phyloP scores from a whole-genome alignment of 2,113 vertebrate species.

The Otocyon megalotis region DNA sequence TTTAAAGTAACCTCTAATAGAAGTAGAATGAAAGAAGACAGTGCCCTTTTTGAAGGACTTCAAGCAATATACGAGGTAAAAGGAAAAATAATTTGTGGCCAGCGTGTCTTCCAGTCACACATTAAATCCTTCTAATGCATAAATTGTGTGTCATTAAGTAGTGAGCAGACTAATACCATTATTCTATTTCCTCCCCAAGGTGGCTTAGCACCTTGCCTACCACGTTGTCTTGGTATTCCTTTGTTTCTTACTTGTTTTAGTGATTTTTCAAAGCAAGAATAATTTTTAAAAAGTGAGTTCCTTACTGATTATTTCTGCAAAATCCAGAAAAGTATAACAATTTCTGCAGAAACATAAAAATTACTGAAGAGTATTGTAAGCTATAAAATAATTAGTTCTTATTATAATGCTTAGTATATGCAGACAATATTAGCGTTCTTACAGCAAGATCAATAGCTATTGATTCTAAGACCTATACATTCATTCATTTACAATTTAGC shows the following conservation, averaged over 20 bases:
- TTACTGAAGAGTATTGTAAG: neutral
- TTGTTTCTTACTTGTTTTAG: constrained; percentile 20
- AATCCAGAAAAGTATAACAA: neutral
- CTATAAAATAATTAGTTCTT: constrained; percentile 26
- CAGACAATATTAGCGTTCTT: constrained; percentile 35
- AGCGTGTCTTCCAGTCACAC: neutral
- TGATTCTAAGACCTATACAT: constrained; percentile 52
- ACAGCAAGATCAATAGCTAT: constrained; percentile 58
- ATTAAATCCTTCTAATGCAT: neutral
- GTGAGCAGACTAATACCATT: neutral
- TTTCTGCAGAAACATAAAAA: neutral
- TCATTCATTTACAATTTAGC: constrained; percentile 68
- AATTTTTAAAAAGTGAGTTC: constrained; percentile 18
- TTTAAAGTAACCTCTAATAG: neutral
- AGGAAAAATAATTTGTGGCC: neutral
- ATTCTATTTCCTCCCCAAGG: neutral
- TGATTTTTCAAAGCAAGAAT: constrained; percentile 47
- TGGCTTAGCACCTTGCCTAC: neutral
- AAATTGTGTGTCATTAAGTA: neutral
- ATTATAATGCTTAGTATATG: neutral
- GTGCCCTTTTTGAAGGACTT: neutral
- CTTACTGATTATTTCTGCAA: neutral
- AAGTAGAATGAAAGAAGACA: neutral
- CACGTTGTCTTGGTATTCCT: neutral
- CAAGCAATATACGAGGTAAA: neutral